Base-by-base conservation (phyloP, 1,140 invertebrate species). In the Hirudo medicinalis region DNA sequence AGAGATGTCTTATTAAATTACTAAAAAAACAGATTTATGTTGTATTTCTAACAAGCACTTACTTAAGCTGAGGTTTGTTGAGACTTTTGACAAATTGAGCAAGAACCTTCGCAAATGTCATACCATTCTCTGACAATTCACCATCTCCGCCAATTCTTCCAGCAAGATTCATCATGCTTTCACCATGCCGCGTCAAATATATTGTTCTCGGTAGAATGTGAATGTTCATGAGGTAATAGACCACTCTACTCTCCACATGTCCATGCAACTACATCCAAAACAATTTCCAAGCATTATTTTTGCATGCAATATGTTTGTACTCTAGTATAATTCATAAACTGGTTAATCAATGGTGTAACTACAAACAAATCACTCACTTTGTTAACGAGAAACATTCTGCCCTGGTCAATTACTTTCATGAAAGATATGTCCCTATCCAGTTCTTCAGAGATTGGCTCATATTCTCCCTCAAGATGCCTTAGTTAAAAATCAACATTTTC, bases 181-280 rank as follows among this genome's bases (percentile, higher is more conserved):
- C 94, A 20, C 94, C 94, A 79, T 97, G 94, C 85, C 90, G 87
- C 2, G 92, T 95, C 66, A 96, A 82, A 81, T 95, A 96, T 77
- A 97, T 97, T 25, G 92, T 95, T 73, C 94, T 85, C 3, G 94
- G 94, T 57, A 92, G 89, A 73, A 97, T 94, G 79, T 97, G 93
- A 79, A 96, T 97, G 78, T 97, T 97, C 94, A 97, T 97, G 27
- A 97, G 84, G 81, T 96, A 97, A 80, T 96, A 96, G 11, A 95
- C 93, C 76, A 97, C 94, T 69, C 94, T 86, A 71, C 91, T 91
- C 76, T 97, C 92, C 76, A 97, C 92, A 77, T 97, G 94, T 0
- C 94, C 82, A 74, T 70, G 36, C 67, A 74, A 22, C 57, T 63
- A 57, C 2, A 57, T 25, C 54, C 54, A 57, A 57, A 20, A 9